These are phyloP conservation scores for Sinosuthora webbiana DNA, from an alignment of 2,113 vertebrate genomes.

Conservation along the genomic window DNA sequence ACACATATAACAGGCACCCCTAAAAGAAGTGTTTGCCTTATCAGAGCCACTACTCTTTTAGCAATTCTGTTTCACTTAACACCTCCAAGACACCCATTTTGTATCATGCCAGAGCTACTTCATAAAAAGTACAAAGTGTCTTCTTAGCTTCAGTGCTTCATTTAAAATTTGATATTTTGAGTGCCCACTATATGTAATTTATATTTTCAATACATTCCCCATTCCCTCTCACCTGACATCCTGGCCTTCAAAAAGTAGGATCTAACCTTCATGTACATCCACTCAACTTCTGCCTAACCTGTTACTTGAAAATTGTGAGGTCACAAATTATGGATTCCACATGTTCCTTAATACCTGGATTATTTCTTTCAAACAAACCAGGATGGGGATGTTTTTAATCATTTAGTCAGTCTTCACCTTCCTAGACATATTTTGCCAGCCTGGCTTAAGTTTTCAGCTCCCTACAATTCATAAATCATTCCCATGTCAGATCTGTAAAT, in stretches of 20 bases:
- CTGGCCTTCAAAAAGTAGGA: not conserved
- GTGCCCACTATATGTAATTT: not conserved
- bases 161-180: not conserved
- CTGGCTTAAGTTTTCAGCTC: not conserved
- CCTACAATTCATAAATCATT: not conserved
- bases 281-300: not conserved
- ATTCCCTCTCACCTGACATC: not conserved
- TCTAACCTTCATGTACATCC: not conserved
- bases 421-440: not conserved
- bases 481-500: not conserved
- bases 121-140: not conserved
- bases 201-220: not conserved
- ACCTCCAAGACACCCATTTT: not conserved
- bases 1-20: not conserved
- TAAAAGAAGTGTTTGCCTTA: not conserved
- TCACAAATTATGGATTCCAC: accelerated
- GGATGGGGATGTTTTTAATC: not conserved
- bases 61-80: not conserved
- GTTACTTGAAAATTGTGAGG: not conserved
- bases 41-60: not conserved
- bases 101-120: not conserved
- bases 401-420: not conserved
- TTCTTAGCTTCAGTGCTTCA: not conserved
- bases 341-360: not conserved
- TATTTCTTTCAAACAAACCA: not conserved